phyloP scores from a whole-genome alignment of 2,888 invertebrate species.

The Neocrepidodera transversa region DNA sequence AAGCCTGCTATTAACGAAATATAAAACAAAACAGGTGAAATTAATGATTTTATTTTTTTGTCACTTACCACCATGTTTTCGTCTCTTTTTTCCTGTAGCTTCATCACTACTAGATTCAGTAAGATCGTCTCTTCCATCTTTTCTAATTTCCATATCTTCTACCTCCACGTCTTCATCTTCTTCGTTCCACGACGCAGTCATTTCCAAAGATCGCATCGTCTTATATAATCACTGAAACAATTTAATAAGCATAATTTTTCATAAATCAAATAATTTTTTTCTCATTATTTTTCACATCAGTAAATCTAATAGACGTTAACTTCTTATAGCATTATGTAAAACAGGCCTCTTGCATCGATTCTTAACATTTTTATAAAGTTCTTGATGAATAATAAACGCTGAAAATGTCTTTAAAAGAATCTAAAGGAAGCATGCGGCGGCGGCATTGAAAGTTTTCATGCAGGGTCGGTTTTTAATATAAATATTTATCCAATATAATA shows the following conservation, averaged over 20 bases:
- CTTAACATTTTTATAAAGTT: not conserved
- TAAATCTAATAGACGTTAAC: too few relatives aligned
- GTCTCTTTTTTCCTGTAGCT: constrained; percentile 56
- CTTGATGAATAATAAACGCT: not conserved
- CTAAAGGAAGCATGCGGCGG: too few relatives aligned
- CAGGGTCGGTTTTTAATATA: too few relatives aligned
- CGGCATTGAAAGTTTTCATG: too few relatives aligned
- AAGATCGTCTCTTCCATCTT: constrained; percentile 55
- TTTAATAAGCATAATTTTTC: not conserved
- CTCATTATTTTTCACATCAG: not conserved
- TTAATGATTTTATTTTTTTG: too few relatives aligned
- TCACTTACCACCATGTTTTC: constrained; percentile 57
- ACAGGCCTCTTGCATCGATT: too few relatives aligned
- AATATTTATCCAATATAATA: too few relatives aligned
- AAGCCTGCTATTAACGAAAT: too few relatives aligned
- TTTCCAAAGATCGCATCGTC: constrained; percentile 58
- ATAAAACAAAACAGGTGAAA: too few relatives aligned
- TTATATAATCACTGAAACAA: constrained; percentile 36
- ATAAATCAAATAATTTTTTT: not conserved
- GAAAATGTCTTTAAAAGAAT: not conserved
- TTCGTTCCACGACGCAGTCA: constrained; percentile 59
- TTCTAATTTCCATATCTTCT: constrained; percentile 58
- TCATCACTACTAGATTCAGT: constrained; percentile 59
- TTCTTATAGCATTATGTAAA: too few relatives aligned
- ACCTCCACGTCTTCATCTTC: constrained; percentile 61